These are phyloP conservation scores for Empidonax traillii DNA, from an alignment of 2,113 vertebrate genomes.

Conservation along the genomic window DNA sequence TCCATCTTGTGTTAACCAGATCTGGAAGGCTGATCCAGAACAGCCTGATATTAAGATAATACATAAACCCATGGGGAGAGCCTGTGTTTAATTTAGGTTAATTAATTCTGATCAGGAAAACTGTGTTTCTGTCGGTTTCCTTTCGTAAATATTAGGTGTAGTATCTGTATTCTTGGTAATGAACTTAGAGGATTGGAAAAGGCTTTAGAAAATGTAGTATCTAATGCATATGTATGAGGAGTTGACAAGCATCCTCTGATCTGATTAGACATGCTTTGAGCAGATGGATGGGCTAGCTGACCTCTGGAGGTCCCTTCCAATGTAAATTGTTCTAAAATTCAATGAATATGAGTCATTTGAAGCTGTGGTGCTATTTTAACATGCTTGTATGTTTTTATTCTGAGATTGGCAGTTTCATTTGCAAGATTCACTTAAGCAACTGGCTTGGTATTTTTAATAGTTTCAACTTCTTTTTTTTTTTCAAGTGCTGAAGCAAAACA, in stretches of 20 bases:
- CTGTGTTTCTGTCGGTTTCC: neutral
- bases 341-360: neutral
- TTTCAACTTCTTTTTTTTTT: neutral
- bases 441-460: neutral
- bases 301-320: neutral
- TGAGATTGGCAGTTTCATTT: neutral
- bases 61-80: neutral
- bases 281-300: neutral
- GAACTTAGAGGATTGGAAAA: neutral
- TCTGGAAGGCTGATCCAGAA: neutral
- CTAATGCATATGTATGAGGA: neutral
- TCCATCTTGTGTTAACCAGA: neutral
- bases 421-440: neutral
- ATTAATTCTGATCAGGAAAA: neutral
- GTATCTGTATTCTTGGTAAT: neutral
- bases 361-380: neutral
- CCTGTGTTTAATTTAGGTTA: neutral
- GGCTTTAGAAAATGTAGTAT: neutral
- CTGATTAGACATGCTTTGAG: conserved; percentile 5
- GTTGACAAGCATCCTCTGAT: neutral
- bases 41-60: neutral
- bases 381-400: neutral
- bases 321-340: neutral
- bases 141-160: neutral
- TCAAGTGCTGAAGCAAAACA: neutral